Evolutionary conservation across 2,113 vertebrate genomes (phyloP).

Genomic region (Plecturocebus donacophilus): DNA sequence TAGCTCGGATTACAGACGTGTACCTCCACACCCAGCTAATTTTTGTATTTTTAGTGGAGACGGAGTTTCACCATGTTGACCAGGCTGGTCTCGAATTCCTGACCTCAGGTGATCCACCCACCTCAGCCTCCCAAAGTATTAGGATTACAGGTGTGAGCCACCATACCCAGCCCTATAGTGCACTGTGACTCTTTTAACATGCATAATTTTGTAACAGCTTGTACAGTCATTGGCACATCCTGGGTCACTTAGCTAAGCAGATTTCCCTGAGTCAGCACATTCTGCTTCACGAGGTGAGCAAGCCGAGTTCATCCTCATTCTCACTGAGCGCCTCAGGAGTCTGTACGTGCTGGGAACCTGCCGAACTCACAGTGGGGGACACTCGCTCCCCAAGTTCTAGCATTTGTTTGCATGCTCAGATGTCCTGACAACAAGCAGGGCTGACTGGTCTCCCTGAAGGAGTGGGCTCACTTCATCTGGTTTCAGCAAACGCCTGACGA

Average conservation of each 20-base stretch:
- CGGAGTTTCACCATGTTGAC: too few relatives aligned
- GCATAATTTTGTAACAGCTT: too few relatives aligned
- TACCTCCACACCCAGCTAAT: too few relatives aligned
- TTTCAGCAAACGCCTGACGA: background rate
- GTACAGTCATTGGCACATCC: background rate
- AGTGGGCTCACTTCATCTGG: background rate
- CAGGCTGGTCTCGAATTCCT: too few relatives aligned
- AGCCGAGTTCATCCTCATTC: accelerated
- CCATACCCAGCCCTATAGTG: background rate
- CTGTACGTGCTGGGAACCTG: background rate
- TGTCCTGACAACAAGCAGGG: background rate
- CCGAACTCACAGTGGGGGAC: background rate
- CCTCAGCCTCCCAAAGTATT: too few relatives aligned
- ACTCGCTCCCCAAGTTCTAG: background rate
- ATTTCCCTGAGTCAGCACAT: background rate
- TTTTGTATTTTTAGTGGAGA: too few relatives aligned
- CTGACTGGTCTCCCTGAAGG: background rate
- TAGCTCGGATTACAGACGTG: too few relatives aligned
- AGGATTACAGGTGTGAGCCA: too few relatives aligned
- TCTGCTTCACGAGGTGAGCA: background rate
- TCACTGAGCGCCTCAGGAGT: background rate
- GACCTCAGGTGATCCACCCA: too few relatives aligned
- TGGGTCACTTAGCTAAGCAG: background rate
- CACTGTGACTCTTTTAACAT: accelerated
- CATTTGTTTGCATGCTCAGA: background rate